Percentiles rank a stretch among this genome's conserved stretches.
These are phyloP conservation scores for Spodoptera litura DNA, from an alignment of 1,140 invertebrate genomes.

Conservation along the genomic window DNA sequence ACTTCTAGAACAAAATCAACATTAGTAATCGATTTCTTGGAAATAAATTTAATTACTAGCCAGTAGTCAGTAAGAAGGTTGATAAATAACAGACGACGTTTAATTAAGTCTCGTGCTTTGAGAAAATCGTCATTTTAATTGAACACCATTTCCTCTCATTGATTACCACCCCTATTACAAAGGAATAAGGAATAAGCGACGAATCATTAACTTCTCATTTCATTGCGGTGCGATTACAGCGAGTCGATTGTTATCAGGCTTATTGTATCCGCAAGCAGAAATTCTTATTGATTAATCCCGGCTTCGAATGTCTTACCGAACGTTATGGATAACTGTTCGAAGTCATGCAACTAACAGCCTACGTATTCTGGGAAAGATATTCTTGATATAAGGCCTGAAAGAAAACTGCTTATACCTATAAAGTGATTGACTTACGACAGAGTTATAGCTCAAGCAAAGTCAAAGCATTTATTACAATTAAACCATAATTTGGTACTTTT, in stretches of 20 bases:
- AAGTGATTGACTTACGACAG: no score
- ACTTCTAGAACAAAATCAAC: no score
- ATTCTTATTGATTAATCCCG: conserved; percentile 47
- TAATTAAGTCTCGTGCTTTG: conserved; percentile 22
- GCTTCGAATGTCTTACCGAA: conserved; percentile 1
- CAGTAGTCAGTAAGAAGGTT: not conserved
- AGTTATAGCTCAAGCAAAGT: no score
- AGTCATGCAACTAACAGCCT: not conserved
- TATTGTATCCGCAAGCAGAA: conserved; percentile 51
- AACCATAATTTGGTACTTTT: no score
- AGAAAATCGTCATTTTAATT: conserved; percentile 51
- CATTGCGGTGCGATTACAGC: conserved; percentile 58
- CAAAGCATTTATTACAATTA: no score
- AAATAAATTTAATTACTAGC: not conserved
- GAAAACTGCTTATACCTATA: no score
- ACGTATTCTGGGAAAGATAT: no score
- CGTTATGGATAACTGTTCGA: not conserved
- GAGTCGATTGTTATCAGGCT: conserved; percentile 61
- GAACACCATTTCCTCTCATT: conserved; percentile 51
- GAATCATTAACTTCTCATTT: conserved; percentile 71
- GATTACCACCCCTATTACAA: conserved; percentile 61
- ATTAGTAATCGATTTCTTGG: no score
- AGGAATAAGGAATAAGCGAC: conserved; percentile 67
- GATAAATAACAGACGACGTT: not conserved
- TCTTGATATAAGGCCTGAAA: no score